Percentiles rank a stretch among this genome's conserved stretches.
phyloP scores from a whole-genome alignment of 2,888 invertebrate species.

The Melieria omissa region DNA sequence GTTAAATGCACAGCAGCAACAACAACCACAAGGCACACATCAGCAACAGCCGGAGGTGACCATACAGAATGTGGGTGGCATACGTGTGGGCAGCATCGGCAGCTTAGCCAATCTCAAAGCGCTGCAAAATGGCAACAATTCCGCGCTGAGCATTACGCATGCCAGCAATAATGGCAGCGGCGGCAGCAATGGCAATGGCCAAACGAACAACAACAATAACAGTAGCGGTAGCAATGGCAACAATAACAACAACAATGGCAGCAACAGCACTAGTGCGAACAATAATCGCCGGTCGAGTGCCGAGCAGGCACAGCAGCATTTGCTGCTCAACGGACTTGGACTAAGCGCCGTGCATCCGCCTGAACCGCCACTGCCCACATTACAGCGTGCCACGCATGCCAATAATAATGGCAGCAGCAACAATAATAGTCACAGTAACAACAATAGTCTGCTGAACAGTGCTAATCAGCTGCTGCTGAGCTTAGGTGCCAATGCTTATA shows the following conservation, averaged over 20 bases:
- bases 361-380: slow-evolving; percentile 45
- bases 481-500: slow-evolving; percentile 39
- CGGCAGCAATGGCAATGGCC: slow-evolving; percentile 26
- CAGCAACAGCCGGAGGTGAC: slow-evolving; percentile 51
- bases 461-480: slow-evolving; percentile 43
- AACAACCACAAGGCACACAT: slow-evolving; percentile 25
- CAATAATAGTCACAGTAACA: slow-evolving; percentile 11
- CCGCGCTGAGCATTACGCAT: slow-evolving; percentile 36
- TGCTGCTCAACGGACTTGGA: slow-evolving; percentile 57
- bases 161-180: slow-evolving; percentile 33
- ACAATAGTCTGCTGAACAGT: slow-evolving; percentile 34
- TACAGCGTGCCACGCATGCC: slow-evolving; percentile 38
- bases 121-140: slow-evolving; percentile 50
- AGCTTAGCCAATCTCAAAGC: slow-evolving; percentile 60
- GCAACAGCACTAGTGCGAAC: slow-evolving; percentile 35
- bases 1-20: slow-evolving; percentile 40
- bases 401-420: slow-evolving; percentile 11
- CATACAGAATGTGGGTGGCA: slow-evolving; percentile 57
- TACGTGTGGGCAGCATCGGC: slow-evolving; percentile 56
- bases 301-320: slow-evolving; percentile 59
- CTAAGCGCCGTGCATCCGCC: slow-evolving; percentile 56
- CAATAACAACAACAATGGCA: slow-evolving; percentile 34
- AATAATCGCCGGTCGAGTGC: slow-evolving; percentile 48
- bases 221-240: slow-evolving; percentile 30
- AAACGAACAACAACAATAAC: slow-evolving; percentile 22